These are phyloP conservation scores for Tolmerus cingulatus DNA, from an alignment of 2,888 invertebrate species.

Conservation along the genomic window DNA sequence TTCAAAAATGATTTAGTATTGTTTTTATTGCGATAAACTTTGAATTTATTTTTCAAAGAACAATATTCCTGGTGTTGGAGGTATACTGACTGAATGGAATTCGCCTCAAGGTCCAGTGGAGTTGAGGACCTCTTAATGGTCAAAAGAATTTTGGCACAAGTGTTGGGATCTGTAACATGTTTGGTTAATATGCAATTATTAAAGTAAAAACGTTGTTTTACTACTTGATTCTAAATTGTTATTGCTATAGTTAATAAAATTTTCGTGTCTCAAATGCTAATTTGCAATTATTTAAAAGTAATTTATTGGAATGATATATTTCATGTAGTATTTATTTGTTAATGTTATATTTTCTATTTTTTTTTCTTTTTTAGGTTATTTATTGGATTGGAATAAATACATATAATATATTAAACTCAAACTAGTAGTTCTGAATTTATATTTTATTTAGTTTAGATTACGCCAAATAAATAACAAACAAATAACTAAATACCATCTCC, in stretches of 20 bases:
- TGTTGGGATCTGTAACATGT: constrained; percentile 52
- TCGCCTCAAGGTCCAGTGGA: constrained; percentile 53
- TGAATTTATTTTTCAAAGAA: constrained; percentile 54
- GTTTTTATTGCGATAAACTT: constrained; percentile 54
- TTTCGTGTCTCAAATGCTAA: too few relatives aligned
- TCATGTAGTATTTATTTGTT: too few relatives aligned
- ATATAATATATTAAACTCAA: too few relatives aligned
- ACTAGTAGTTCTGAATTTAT: too few relatives aligned
- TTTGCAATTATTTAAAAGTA: background rate
- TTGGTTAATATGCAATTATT: constrained; percentile 43
- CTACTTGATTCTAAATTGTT: background rate
- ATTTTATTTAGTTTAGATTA: too few relatives aligned
- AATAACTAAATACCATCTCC: too few relatives aligned
- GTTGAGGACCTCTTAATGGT: constrained; percentile 53
- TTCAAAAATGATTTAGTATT: background rate
- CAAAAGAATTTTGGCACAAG: constrained; percentile 52
- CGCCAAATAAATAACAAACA: too few relatives aligned
- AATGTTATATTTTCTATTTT: too few relatives aligned
- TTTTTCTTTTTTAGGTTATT: too few relatives aligned
- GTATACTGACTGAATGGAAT: constrained; percentile 54
- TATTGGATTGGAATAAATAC: too few relatives aligned
- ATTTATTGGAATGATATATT: background rate
- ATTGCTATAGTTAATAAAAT: too few relatives aligned
- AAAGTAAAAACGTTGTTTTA: too few relatives aligned
- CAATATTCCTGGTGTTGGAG: constrained; percentile 51